Base-by-base conservation (phyloP, 2,113 vertebrate species). In the Cryptomyrus ogoouensis region DNA sequence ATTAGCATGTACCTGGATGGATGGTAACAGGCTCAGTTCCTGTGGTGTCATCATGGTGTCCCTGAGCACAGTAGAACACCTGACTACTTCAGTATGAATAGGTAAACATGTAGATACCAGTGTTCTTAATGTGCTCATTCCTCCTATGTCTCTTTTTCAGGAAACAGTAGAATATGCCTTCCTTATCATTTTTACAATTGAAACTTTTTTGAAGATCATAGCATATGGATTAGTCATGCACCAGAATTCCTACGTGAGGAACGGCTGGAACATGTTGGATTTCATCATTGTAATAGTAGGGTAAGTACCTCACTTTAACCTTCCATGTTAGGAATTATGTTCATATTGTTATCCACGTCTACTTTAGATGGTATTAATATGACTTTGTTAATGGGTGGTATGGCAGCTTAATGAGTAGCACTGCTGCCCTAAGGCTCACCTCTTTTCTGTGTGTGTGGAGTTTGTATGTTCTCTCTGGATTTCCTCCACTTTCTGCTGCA, bases 121-220 rank as follows among this genome's bases (percentile, higher is more conserved):
- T 77, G 24, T 80, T 84, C 46, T 50, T 90, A 74, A 39, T 53
- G 44, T 44, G 46, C 44, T 89, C 62, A 15, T 2, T 91, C 83
- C 91, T 19, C 90, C 88, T 93, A 91, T 94, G 10, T 96, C 83
- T 96, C 92, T 95, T 91, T 92, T 92, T 87, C 96, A 99, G 98
- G 98, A 99, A 98, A 99, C 98, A 96, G 98, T 99, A 94, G 98
- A 99, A 97, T 99, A 99, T 98, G 98, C 98, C 97, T 99, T 99
- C 97, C 98, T 99, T 95, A 98, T 99, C 95, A 98, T 99, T 97
- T 99, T 99, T 97, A 99, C 98, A 93, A 97, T 99, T 91, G 98
- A 99, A 96, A 99, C 98, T 91, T 99, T 98, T 97, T 97, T 99
- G 96, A 99, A 99, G 97, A 99, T 99, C 94, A 98, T 99, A 91